These are phyloP conservation scores for Gavialis gangeticus DNA, from an alignment of 2,113 vertebrate species.

Conservation along the genomic window DNA sequence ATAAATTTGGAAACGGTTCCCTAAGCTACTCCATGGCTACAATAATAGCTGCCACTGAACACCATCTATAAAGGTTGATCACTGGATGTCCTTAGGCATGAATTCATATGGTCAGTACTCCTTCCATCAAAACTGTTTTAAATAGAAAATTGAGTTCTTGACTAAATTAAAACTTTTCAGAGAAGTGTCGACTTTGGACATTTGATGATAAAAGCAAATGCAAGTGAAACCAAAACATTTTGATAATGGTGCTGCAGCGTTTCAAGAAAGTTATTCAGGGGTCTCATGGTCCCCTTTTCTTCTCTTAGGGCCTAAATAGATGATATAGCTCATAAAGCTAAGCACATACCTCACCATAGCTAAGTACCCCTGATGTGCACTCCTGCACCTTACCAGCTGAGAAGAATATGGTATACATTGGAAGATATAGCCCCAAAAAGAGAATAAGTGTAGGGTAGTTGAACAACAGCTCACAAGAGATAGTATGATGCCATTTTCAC, in stretches of 20 bases:
- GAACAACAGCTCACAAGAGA: neutral
- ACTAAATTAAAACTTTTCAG: neutral
- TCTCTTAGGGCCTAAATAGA: neutral
- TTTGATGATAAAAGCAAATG: neutral
- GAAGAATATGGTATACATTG: neutral
- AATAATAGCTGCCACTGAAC: neutral
- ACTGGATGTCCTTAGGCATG: neutral
- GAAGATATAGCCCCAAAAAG: neutral
- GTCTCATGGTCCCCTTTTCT: neutral
- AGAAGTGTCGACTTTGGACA: neutral
- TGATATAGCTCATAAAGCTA: neutral
- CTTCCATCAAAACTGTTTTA: neutral
- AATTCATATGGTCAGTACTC: neutral
- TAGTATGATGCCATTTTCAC: neutral
- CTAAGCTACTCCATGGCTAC: neutral
- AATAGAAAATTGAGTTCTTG: neutral
- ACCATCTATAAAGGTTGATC: neutral
- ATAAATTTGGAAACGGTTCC: neutral
- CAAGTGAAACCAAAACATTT: neutral
- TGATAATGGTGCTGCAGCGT: neutral
- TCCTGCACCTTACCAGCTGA: neutral
- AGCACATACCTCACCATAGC: neutral
- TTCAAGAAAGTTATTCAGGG: neutral
- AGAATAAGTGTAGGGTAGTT: neutral
- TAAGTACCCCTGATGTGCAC: neutral